Evolutionary conservation across 2,797 vertebrate species (phyloP).

Genomic region (Danio albolineatus): DNA sequence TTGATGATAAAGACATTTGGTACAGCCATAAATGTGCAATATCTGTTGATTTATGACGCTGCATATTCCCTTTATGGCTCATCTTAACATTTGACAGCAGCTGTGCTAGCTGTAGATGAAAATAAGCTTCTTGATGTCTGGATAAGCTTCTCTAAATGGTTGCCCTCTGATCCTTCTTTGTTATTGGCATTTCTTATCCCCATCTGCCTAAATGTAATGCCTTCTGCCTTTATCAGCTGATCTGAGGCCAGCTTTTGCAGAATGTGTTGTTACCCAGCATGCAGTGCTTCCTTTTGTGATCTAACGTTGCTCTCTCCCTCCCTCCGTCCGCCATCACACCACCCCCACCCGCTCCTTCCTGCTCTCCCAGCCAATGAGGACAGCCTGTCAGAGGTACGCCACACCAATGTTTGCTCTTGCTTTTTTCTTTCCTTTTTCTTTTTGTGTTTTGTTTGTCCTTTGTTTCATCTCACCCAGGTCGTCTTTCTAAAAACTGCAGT

Average conservation of each 20-base stretch:
- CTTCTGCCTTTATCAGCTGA: conserved; percentile 40
- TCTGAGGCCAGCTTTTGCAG: conserved; percentile 44
- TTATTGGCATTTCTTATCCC: conserved; percentile 43
- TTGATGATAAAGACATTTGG: neutral
- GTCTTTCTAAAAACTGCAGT: conserved; percentile 91
- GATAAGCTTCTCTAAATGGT: conserved; percentile 40
- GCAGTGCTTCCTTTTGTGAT: conserved; percentile 46
- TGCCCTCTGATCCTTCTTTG: conserved; percentile 37
- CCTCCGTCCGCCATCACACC: conserved; percentile 58
- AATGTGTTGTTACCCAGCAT: conserved; percentile 49
- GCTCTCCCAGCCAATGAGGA: conserved; percentile 91
- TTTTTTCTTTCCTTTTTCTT: conserved; percentile 73
- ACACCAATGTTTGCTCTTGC: conserved; percentile 72
- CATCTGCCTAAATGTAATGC: conserved; percentile 42
- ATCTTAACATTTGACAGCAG: conserved; percentile 34
- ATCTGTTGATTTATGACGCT: conserved; percentile 19
- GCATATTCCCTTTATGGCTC: conserved; percentile 15
- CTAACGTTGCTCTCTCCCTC: conserved; percentile 72
- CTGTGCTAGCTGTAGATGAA: conserved; percentile 30
- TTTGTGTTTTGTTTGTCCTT: conserved; percentile 66
- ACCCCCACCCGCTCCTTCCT: conserved; percentile 63
- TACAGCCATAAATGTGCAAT: neutral
- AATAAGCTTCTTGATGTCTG: conserved; percentile 29
- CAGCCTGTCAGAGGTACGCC: conserved; percentile 91
- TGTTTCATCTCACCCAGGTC: conserved; percentile 84